phyloP scores from a whole-genome alignment of 2,888 invertebrate genomes.

The Isoperla grammatica region DNA sequence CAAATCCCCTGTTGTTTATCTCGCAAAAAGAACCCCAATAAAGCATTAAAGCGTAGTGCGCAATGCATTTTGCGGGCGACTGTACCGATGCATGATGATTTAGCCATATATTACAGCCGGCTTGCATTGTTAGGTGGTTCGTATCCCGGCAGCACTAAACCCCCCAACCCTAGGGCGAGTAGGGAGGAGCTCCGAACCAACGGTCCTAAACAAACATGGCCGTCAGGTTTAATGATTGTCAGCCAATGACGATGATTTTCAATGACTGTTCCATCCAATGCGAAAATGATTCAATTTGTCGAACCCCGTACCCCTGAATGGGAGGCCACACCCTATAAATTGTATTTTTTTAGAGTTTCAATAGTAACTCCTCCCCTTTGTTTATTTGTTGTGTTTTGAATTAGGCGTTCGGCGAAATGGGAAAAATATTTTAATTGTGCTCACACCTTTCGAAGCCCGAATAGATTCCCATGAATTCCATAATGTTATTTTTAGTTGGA shows the following conservation, averaged over 20 bases:
- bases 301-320: constrained; percentile 11
- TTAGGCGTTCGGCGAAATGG: constrained; percentile 10
- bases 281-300: constrained; percentile 17
- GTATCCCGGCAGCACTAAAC: constrained; percentile 4
- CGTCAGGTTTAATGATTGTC: constrained; percentile 9
- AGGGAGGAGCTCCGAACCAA: constrained; percentile 15
- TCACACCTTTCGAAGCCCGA: neutral
- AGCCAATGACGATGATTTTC: constrained; percentile 19
- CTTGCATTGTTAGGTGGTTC: constrained; percentile 14
- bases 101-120: constrained; percentile 15
- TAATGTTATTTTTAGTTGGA: too few species aligned
- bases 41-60: too few species aligned
- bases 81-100: constrained; percentile 17
- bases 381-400: constrained; percentile 14
- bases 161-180: constrained; percentile 2
- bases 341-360: constrained; percentile 5
- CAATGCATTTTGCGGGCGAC: neutral
- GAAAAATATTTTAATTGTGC: constrained; percentile 7
- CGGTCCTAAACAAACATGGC: constrained; percentile 15
- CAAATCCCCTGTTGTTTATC: too few species aligned
- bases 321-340: constrained; percentile 17
- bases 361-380: constrained; percentile 1
- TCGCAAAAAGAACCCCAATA: too few species aligned
- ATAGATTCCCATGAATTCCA: too few species aligned
- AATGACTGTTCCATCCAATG: constrained; percentile 17